Conservation (phyloP, 2,113 vertebrate species). For the Alethe castanea region DNA sequence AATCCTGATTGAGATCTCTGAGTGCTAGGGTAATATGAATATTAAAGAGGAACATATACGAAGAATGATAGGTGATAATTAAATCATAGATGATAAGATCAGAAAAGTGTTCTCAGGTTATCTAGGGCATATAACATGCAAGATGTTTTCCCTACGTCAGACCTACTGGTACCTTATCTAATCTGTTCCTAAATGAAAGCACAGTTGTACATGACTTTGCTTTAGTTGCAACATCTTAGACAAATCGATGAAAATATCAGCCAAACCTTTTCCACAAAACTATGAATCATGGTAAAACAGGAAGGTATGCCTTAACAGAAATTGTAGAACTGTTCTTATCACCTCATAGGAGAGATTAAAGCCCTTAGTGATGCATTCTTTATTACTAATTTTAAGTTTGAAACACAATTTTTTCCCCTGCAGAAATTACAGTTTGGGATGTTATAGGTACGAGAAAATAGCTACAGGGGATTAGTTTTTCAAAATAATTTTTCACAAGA, state of each 20-base stretch:
- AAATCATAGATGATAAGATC: constrained; percentile 50
- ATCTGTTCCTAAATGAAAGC: constrained; percentile 62
- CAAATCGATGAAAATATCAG: constrained; percentile 58
- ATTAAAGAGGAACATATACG: constrained; percentile 47
- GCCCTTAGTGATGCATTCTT: background rate
- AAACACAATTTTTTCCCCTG: background rate
- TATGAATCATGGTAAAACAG: constrained; percentile 19
- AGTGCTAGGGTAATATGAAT: constrained; percentile 46
- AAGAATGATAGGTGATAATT: constrained; percentile 62
- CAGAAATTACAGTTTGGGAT: background rate
- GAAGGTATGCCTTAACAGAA: background rate
- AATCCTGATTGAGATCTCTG: constrained; percentile 5
- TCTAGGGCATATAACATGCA: constrained; percentile 52
- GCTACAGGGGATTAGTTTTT: background rate
- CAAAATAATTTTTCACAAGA: background rate
- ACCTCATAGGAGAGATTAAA: constrained; percentile 1
- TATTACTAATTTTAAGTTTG: background rate
- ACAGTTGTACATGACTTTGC: constrained; percentile 49
- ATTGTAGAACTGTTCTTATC: background rate
- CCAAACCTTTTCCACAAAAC: constrained; percentile 11
- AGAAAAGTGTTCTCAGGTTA: constrained; percentile 60
- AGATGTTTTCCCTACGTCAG: constrained; percentile 53
- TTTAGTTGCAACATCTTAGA: constrained; percentile 61
- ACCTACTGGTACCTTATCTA: constrained; percentile 66
- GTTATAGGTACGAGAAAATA: background rate